Conservation (phyloP, 1,140 invertebrate species). For the Anoplophora glabripennis region DNA sequence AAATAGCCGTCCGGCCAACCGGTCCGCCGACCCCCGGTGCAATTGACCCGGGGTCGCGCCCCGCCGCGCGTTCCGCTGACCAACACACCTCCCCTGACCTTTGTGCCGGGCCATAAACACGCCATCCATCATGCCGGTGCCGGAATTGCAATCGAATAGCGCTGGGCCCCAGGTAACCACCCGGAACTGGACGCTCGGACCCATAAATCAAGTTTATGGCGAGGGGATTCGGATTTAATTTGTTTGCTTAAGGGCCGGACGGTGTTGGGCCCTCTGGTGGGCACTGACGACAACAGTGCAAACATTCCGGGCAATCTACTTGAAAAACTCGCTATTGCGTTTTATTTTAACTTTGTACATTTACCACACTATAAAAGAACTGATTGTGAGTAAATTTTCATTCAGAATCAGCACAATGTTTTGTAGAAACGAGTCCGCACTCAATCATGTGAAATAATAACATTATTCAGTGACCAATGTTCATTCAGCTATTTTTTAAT, state of each 20-base stretch:
- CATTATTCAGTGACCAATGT: no score
- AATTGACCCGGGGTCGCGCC: conserved; percentile 48
- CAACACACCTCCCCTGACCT: conserved; percentile 49
- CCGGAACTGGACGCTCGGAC: conserved; percentile 4
- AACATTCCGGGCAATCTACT: no score
- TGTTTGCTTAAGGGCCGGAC: neutral
- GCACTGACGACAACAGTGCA: no score
- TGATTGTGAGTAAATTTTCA: no score
- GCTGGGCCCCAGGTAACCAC: conserved; percentile 12
- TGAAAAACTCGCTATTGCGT: no score
- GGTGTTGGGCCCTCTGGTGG: no score
- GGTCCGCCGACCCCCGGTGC: conserved; percentile 32
- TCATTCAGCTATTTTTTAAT: no score
- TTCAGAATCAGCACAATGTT: no score
- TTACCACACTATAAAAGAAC: no score
- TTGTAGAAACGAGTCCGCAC: no score
- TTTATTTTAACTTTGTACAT: no score
- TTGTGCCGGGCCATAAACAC: conserved; percentile 48
- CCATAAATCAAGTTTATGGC: neutral
- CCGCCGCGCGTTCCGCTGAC: conserved; percentile 44
- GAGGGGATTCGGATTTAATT: neutral
- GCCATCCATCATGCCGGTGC: conserved; percentile 44
- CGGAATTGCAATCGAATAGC: conserved; percentile 47
- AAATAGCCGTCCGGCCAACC: conserved; percentile 11
- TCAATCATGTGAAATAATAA: no score